Evolutionary conservation across 2,797 vertebrate species (phyloP), one percentile per base, ranked within the genome.

Genomic region (Aratinga solstitialis): DNA sequence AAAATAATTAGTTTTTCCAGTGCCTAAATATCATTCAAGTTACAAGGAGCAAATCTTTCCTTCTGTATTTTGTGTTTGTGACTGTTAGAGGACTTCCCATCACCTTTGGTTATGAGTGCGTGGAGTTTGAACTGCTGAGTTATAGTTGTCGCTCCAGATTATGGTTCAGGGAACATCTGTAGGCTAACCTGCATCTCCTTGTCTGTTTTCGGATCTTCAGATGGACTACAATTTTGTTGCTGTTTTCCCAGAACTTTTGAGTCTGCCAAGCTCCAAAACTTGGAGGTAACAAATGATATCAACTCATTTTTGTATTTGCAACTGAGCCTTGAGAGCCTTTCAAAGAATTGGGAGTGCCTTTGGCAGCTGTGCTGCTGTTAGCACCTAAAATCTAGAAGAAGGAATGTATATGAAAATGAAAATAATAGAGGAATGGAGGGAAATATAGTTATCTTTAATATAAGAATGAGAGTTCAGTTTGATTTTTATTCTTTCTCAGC

Each of bases 221-320:
- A 38, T 48, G 38, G 19, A 29, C 30, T 80, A 26, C 14, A 51
- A 3, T 54, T 54, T 75, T 10, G 50, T 29, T 54, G 13, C 10
- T 58, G 74, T 77, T 75, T 50, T 8, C 36, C 24, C 34, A 62
- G 11, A 62, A 34, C 61, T 72, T 88, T 62, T 53, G 42, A 45
- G 54, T 65, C 32, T 80, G n/a, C 26, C 45, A 40, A 78, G 10
- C 40, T 76, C 43, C 43, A 80, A 76, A 79, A 74, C 81, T 27
- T n/a, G 4, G 19, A 90, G 20, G 7, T 62, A 74, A n/a, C 40
- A 62, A 53, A n/a, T 32, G 2, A 5, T 87, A 54, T 6, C 15
- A 56, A 2, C 13, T 56, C 0, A 0, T 58, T 75, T 11, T 79
- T 1, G 0, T n/a, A 61, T 73, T 86, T 80, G 20, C 26, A 48